Evolutionary conservation across 2,113 vertebrate genomes (phyloP), one percentile per base, ranked within the genome.

Genomic region (Urocolius indicus): DNA sequence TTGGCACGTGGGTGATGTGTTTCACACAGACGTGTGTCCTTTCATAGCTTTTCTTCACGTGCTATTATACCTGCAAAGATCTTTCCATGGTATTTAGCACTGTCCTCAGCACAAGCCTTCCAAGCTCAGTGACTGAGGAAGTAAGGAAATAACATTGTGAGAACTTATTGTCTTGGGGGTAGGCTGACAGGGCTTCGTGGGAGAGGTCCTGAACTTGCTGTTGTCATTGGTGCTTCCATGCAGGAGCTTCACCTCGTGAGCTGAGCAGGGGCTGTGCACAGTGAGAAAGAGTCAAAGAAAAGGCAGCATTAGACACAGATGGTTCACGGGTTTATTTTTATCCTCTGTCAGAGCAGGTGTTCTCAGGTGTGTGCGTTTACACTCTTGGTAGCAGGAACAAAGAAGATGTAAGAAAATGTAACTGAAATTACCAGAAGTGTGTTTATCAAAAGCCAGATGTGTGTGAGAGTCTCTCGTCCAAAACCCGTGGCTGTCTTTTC

Each of bases 91-190:
- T 15, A 10, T 38, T 54, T 5, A n/a, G 66, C 26, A 0, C 29
- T 21, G 2, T 5, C 46, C 34, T 52, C 5, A 13, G 66, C 7
- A 4, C 16, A 11, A 22, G 79, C 19, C 2, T 27, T 26, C 22
- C 1, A 22, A 26, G 54, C 7, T 16, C 3, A 20, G 29, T 8
- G 63, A 4, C 13, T 9, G 34, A n/a, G 54, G 66, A 41, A 8
- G 3, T 48, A 3, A 6, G 63, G 78, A 15, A 6, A 8, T 0
- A 2, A 2, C 11, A 1, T 1, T 4, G 43, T 16, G 63, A 32
- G 52, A 32, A 5, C 9, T 30, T 8, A 9, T 18, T 9, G 30
- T 6, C 32, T 7, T 6, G 36, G 46, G 4, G 17, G 0, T 4
- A 18, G 55, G 36, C 30, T 18, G 67, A 4, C 13, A 3, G 51